Conservation (phyloP, 2,113 vertebrate species). For the Zapus hudsonius region DNA sequence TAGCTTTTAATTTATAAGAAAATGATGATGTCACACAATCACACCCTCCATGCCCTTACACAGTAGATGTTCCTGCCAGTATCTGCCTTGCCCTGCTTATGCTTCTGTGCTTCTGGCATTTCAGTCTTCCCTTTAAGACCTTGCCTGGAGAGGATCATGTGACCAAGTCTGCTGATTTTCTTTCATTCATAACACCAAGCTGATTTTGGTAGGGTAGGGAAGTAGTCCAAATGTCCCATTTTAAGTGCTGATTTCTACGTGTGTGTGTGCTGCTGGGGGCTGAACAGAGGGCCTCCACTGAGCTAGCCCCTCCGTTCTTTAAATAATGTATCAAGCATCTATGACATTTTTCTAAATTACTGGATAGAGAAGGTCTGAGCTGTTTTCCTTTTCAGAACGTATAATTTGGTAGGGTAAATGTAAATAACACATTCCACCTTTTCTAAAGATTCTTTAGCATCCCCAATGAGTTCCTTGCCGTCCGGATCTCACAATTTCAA, state of each 20-base stretch:
- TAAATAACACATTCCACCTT: conserved; percentile 30
- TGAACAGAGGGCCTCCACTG: background rate
- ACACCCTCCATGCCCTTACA: background rate
- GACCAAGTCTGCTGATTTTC: background rate
- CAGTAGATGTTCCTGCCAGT: background rate
- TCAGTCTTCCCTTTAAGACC: background rate
- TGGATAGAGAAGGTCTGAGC: background rate
- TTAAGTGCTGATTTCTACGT: background rate
- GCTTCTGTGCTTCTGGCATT: background rate
- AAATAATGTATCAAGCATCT: conserved; percentile 6
- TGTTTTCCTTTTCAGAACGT: conserved; percentile 8
- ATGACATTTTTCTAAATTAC: background rate
- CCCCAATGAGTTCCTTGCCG: background rate
- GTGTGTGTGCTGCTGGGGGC: background rate
- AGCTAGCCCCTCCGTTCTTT: background rate
- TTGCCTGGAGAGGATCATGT: background rate
- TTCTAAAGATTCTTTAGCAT: conserved; percentile 7
- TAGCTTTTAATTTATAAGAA: conserved; percentile 20
- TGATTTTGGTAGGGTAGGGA: background rate
- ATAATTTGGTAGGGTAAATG: conserved; percentile 13
- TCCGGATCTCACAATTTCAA: conserved; percentile 28
- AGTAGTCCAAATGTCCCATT: background rate
- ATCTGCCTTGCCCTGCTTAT: background rate
- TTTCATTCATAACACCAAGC: background rate
- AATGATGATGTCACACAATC: background rate